Evolutionary conservation across 1,140 invertebrate genomes (phyloP), one percentile per base, ranked within the genome.

Genomic region (Musca vetustissima): DNA sequence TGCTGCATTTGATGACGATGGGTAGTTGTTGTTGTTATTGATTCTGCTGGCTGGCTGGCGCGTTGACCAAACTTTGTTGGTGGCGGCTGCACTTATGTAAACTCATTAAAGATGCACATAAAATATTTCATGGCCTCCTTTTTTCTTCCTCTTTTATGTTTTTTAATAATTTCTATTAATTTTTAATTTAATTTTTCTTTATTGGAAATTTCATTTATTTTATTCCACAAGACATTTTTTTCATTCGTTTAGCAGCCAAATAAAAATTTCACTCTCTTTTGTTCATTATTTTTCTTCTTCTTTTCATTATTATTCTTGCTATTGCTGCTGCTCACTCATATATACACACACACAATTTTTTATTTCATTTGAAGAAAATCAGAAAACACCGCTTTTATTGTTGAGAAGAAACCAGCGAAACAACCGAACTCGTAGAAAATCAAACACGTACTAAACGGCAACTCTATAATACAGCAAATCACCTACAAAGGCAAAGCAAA

Each of bases 391-490:
- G 36, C 11, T 43, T 43, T 43, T 43, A 7, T 11, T 11, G 4
- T 4, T 8, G 6, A 43, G 11, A 43, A 43, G 36, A 43, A 43
- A 25, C 57, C 57, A 61, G 28, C 57, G 57, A 13, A 49, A 66
- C 64, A 52, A 66, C 64, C 64, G 48, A 52, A 66, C 64, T 49
- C 64, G 25, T 11, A 28, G 25, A 47, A 43, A 17, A 50, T 25
- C 64, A 32, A 52, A 66, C 47, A 28, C 64, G 47, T 66, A 66
- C 64, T 66, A 66, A 61, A 43, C 25, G 57, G 25, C 57, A 61
- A 61, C 32, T 61, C 57, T 61, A 43, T 28, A 22, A 28, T 55
- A 43, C 32, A 36, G 19, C 57, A 61, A 36, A 61, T 61, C 21
- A 21, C 17, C 17, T 52, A 21, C 57, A 21, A 43, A 43, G 11